Conservation (phyloP, 2,113 vertebrate species). For the Vicugna pacos region DNA sequence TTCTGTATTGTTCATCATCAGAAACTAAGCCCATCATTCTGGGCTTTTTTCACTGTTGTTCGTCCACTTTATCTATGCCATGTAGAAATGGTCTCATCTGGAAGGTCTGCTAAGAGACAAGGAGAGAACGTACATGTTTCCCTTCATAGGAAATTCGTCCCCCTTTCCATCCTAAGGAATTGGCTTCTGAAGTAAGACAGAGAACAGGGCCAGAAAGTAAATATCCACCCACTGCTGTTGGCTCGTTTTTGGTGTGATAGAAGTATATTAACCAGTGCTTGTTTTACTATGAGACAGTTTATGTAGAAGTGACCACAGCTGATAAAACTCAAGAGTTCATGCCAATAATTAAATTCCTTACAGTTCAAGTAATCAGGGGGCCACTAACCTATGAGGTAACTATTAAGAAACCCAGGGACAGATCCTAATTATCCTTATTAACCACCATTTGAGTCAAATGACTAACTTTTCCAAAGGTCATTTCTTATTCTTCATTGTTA, state of each 20-base stretch:
- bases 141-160: background rate
- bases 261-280: conserved; percentile 50
- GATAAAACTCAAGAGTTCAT: conserved; percentile 52
- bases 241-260: conserved; percentile 21
- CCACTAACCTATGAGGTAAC: conserved; percentile 31
- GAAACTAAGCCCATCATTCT: background rate
- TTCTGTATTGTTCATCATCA: background rate
- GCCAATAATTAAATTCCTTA: conserved; percentile 64
- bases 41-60: conserved; percentile 5
- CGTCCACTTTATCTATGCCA: background rate
- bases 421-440: conserved; percentile 16
- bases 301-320: conserved; percentile 59
- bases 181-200: conserved; percentile 38
- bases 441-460: conserved; percentile 44
- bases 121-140: background rate
- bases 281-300: conserved; percentile 63
- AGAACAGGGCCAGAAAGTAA: background rate
- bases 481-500: background rate
- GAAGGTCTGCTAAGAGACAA: background rate
- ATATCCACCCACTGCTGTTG: background rate
- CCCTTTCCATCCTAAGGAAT: background rate
- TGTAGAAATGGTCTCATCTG: conserved; percentile 17
- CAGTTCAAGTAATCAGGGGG: conserved; percentile 57
- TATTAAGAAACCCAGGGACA: conserved; percentile 21
- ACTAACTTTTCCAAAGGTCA: conserved; percentile 8